A percentile compares a stretch with the other conserved stretches of the same genome.
Conservation (phyloP, 2,888 invertebrate genomes). For the Eristalis pertinax region DNA sequence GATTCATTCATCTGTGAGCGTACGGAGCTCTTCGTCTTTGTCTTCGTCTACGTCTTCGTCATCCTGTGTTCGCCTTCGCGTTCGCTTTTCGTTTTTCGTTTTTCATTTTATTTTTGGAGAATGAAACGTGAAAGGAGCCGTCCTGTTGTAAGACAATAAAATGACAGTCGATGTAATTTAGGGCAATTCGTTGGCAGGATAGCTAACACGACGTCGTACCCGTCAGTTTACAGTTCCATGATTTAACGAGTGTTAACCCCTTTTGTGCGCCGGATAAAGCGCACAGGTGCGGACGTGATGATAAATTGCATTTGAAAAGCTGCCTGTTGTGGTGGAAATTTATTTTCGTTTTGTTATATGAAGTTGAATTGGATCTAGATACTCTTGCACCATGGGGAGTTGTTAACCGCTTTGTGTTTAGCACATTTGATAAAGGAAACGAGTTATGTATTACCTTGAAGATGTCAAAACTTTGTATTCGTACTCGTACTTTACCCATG, state of each 20-base stretch:
- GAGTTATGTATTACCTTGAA: background rate
- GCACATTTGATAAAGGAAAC: background rate
- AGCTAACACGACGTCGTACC: conserved; percentile 30
- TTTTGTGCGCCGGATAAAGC: conserved; percentile 50
- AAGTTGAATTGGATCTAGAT: conserved; percentile 13
- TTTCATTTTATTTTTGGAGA: background rate
- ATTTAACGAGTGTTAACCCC: conserved; percentile 62
- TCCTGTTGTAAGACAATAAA: conserved; percentile 62
- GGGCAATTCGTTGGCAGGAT: conserved; percentile 36
- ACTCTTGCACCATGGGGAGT: background rate
- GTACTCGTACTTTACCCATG: background rate
- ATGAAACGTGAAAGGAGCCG: conserved; percentile 34
- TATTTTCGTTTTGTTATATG: conserved; percentile 6
- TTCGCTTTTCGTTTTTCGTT: background rate
- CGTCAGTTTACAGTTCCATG: conserved; percentile 51
- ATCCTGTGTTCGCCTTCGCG: background rate
- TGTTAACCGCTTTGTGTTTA: conserved; percentile 4
- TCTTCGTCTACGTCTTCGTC: background rate
- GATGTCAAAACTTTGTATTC: background rate
- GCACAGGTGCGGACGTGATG: conserved; percentile 69
- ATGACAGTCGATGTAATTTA: conserved; percentile 69
- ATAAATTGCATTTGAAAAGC: conserved; percentile 60
- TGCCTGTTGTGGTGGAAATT: conserved; percentile 37
- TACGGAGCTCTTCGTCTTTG: conserved; percentile 8
- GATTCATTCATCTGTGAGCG: conserved; percentile 63